Percentiles rank a stretch among this genome's conserved stretches.
These are phyloP conservation scores for Tachypleus tridentatus DNA, from an alignment of 1,140 invertebrate species.

Conservation along the genomic window DNA sequence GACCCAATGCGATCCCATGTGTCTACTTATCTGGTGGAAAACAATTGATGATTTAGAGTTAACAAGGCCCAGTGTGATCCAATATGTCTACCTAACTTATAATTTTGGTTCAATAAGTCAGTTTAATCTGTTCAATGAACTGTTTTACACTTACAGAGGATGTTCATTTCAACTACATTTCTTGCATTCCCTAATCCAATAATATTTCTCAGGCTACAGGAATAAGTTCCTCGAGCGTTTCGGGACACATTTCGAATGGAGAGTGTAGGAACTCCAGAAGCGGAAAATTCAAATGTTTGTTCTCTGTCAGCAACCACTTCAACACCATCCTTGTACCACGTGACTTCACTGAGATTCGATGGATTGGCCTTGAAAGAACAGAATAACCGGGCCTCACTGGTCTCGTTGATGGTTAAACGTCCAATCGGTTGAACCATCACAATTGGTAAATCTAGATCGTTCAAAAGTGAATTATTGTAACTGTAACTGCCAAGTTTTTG, in stretches of 20 bases:
- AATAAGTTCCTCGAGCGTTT: constrained; percentile 65
- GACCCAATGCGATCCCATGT: too few relatives aligned
- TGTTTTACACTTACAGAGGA: constrained; percentile 44
- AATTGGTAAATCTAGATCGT: constrained; percentile 22
- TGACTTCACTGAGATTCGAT: constrained; percentile 19
- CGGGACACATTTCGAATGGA: constrained; percentile 60
- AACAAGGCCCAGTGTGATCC: too few relatives aligned
- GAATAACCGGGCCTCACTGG: constrained; percentile 19
- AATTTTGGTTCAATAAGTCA: too few relatives aligned
- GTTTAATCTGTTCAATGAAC: too few relatives aligned
- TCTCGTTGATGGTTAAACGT: constrained; percentile 25
- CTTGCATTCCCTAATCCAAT: constrained; percentile 48
- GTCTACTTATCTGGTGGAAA: too few relatives aligned
- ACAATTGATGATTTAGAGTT: too few relatives aligned
- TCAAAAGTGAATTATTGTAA: too few relatives aligned
- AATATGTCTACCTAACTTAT: too few relatives aligned
- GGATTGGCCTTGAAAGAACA: constrained; percentile 28
- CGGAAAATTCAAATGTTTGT: not conserved
- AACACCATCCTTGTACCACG: constrained; percentile 22
- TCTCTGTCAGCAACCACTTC: constrained; percentile 17
- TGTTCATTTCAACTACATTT: constrained; percentile 21
- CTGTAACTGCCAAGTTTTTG: too few relatives aligned
- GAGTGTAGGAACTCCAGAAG: constrained; percentile 32
- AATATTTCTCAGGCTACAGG: constrained; percentile 59
- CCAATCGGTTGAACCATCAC: constrained; percentile 25